Evolutionary conservation across 2,113 vertebrate genomes (phyloP).

Genomic region (Vanacampus margaritifer): DNA sequence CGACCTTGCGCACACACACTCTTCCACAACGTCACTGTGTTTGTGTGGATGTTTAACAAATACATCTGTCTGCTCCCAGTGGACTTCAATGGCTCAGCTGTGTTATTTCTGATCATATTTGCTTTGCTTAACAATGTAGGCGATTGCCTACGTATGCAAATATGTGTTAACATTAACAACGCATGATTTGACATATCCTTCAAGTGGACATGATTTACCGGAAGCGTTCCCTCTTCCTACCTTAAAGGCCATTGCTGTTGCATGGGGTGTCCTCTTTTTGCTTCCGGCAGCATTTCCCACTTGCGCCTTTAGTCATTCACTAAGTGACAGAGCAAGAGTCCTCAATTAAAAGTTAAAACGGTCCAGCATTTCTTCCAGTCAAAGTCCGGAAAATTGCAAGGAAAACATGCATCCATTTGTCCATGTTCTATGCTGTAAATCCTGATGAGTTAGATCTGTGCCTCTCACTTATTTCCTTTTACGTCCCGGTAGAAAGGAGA

Average conservation of each 20-base stretch:
- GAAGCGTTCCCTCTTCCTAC: conserved; percentile 30
- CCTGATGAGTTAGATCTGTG: no score
- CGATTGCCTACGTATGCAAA: conserved; percentile 10
- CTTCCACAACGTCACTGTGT: conserved; percentile 47
- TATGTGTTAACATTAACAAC: conserved; percentile 2
- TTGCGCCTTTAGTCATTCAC: no score
- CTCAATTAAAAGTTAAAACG: no score
- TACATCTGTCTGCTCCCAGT: conserved; percentile 24
- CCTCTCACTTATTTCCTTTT: no score
- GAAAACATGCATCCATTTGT: no score
- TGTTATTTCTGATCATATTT: conserved; percentile 41
- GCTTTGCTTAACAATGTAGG: conserved; percentile 11
- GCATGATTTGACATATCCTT: conserved; percentile 12
- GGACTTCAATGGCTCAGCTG: conserved; percentile 42
- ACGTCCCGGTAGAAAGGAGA: no score
- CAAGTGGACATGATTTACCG: conserved; percentile 13
- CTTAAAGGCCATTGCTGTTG: background rate
- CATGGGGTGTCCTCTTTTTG: background rate
- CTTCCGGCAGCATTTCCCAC: no score
- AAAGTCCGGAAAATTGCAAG: no score
- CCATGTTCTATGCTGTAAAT: no score
- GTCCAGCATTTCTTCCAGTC: no score
- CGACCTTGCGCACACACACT: conserved; percentile 24
- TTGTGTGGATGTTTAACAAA: conserved; percentile 52
- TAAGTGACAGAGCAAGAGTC: no score